Evolutionary conservation across 2,797 vertebrate genomes (phyloP).

Genomic region (Tapirus indicus): DNA sequence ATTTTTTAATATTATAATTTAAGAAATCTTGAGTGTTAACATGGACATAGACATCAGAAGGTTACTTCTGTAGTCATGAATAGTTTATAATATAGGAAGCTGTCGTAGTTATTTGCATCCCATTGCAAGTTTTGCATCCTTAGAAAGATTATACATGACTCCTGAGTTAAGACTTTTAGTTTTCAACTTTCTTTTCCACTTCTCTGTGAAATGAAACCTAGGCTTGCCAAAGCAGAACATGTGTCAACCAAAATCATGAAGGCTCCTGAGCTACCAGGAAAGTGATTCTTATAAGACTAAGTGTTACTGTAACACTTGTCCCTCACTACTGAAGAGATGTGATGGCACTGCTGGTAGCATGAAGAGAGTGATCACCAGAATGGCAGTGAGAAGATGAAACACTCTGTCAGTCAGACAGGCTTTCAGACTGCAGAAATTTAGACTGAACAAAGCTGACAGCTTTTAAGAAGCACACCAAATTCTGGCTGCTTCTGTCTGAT

Average conservation of each 20-base stretch:
- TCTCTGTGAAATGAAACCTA: background rate
- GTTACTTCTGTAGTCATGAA: background rate
- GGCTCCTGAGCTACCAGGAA: background rate
- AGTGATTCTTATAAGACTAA: slow-evolving; percentile 61
- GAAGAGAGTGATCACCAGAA: slow-evolving; percentile 63
- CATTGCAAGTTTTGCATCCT: background rate
- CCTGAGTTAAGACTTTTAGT: background rate
- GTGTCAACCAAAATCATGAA: background rate
- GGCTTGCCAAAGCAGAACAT: background rate
- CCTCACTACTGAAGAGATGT: slow-evolving; percentile 54
- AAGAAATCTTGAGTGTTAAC: background rate
- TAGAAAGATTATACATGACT: background rate
- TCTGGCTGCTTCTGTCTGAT: background rate
- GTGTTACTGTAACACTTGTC: slow-evolving; percentile 61
- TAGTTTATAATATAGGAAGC: background rate
- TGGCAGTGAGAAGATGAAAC: slow-evolving; percentile 65
- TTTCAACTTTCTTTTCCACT: background rate
- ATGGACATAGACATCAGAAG: background rate
- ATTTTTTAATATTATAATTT: background rate
- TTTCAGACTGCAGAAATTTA: slow-evolving; percentile 11
- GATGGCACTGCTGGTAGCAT: slow-evolving; percentile 14
- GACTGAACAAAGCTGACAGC: background rate
- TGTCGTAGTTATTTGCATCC: background rate
- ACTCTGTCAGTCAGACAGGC: slow-evolving; percentile 27
- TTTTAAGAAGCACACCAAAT: background rate